Conservation (phyloP, 2,797 vertebrate species). For the Phoebastria nigripes region DNA sequence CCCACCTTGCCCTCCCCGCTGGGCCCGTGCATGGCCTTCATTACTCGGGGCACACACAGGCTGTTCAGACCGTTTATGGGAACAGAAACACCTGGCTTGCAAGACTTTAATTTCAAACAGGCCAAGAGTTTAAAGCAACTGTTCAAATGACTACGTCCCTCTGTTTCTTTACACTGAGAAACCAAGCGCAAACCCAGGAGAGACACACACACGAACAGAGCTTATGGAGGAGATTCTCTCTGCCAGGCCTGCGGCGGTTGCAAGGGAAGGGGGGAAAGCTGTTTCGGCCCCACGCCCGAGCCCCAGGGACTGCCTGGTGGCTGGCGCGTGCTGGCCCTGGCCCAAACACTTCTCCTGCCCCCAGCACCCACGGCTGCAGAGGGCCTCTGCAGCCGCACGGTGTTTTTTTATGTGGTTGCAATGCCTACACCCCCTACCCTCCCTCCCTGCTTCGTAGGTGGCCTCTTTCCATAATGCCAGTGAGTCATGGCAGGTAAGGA, state of each 20-base stretch:
- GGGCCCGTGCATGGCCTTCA: rapidly evolving
- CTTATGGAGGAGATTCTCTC: background rate
- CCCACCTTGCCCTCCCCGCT: rapidly evolving
- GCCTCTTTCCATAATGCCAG: rapidly evolving
- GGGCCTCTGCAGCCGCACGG: background rate
- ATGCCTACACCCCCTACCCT: rapidly evolving
- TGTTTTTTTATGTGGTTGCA: background rate
- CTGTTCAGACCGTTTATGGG: background rate
- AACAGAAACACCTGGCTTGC: background rate
- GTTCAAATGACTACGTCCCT: background rate
- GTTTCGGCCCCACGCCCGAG: background rate
- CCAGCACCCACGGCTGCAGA: background rate
- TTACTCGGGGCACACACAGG: background rate
- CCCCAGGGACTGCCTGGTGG: background rate
- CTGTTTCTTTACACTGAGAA: background rate
- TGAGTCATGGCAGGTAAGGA: background rate
- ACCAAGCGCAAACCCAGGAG: background rate
- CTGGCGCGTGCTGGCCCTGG: background rate
- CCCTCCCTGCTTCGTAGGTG: rapidly evolving
- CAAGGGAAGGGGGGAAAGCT: background rate
- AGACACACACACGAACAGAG: rapidly evolving
- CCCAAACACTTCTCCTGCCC: background rate
- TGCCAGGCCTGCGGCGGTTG: rapidly evolving
- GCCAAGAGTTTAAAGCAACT: background rate
- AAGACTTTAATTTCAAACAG: background rate